Conservation (phyloP, 2,888 invertebrate genomes). For the Drosophila colorata region DNA sequence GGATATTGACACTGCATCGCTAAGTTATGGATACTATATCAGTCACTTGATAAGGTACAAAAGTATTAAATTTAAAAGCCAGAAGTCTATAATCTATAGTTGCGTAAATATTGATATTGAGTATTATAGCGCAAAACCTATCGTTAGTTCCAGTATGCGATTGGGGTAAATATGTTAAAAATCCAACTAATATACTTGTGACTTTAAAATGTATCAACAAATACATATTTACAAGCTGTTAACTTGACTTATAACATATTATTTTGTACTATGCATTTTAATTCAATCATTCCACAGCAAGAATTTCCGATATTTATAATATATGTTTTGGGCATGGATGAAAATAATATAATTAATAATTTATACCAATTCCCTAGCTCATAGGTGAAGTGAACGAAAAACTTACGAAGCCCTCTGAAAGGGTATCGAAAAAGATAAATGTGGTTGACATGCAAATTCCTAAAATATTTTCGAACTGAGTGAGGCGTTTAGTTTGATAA, state of each 20-base stretch:
- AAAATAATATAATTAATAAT: too few relatives aligned
- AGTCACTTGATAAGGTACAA: background rate
- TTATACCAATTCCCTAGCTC: too few relatives aligned
- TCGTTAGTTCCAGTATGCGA: background rate
- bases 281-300: too few relatives aligned
- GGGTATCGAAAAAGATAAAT: conserved; percentile 1
- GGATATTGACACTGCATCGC: background rate
- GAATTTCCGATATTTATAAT: background rate
- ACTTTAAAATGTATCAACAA: background rate
- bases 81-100: background rate
- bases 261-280: too few relatives aligned
- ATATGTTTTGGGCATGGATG: background rate
- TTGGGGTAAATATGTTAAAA: background rate
- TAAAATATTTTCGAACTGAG: conserved; percentile 46
- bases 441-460: conserved; percentile 48
- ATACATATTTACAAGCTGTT: too few relatives aligned
- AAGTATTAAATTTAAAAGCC: background rate
- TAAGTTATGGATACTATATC: background rate
- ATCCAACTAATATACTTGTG: background rate
- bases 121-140: background rate
- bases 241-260: too few relatives aligned
- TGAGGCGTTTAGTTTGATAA: conserved; percentile 19
- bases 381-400: background rate
- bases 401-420: background rate
- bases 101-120: conserved; percentile 1